phyloP scores from a whole-genome alignment of 2,797 vertebrate genomes.

The Argyrosomus regius region DNA sequence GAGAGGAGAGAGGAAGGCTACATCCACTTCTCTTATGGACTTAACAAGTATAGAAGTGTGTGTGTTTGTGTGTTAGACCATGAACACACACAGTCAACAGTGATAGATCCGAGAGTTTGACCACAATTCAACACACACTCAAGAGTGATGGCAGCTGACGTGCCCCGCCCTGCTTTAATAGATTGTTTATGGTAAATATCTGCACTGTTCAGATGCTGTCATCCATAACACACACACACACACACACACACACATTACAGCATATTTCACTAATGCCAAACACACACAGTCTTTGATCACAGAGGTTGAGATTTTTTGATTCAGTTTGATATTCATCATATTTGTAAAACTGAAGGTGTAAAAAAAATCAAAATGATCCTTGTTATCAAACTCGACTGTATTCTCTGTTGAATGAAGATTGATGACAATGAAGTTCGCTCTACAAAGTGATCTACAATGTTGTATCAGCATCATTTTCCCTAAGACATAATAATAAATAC shows the following conservation, averaged over 20 bases:
- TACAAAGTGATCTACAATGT: too few relatives aligned
- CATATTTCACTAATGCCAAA: slow-evolving; percentile 5
- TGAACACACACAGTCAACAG: slow-evolving; percentile 3
- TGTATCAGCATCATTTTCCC: too few relatives aligned
- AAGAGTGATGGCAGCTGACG: slow-evolving; percentile 31
- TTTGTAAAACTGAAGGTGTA: too few relatives aligned
- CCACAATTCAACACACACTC: slow-evolving; percentile 23
- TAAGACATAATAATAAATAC: too few relatives aligned
- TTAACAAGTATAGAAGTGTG: too few relatives aligned
- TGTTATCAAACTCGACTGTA: too few relatives aligned
- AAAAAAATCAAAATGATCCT: too few relatives aligned
- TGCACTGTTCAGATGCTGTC: slow-evolving; percentile 22
- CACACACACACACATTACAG: not conserved
- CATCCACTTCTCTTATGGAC: too few relatives aligned
- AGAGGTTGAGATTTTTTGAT: not conserved
- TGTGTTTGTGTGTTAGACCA: not conserved
- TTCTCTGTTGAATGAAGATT: too few relatives aligned
- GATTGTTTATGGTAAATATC: slow-evolving; percentile 45
- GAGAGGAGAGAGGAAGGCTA: not conserved
- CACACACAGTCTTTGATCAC: not conserved
- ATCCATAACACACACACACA: slow-evolving; percentile 14
- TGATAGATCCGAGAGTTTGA: not conserved
- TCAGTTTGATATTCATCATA: too few relatives aligned
- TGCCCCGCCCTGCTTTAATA: slow-evolving; percentile 37
- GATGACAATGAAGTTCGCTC: too few relatives aligned